Base-by-base conservation (phyloP, 23 tunicate genomes). In the Phallusia fumigata region DNA sequence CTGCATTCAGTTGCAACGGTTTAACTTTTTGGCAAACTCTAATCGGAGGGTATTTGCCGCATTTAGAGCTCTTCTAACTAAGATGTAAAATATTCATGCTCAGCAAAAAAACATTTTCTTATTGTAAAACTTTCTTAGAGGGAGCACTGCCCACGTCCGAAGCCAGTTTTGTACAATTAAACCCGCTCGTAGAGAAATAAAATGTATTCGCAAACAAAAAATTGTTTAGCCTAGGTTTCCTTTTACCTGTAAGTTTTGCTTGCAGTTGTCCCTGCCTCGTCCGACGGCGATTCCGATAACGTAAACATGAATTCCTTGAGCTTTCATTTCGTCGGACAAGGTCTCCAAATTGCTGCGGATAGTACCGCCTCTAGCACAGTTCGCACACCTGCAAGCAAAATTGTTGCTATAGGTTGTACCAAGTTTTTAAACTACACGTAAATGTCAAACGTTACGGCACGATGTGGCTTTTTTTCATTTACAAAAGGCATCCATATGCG, bases 271-370 rank as follows among this genome's bases (percentile, higher is more conserved):
- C 3, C 69, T 22, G 11, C 69, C 28, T 0, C 64, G 77, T 12
- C 64, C 36, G n/a, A 88, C 75, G 15, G 86, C 91, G 19, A 88
- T 75, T 18, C 91, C 91, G 65, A 88, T 88, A 26, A 85, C 91
- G 78, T 81, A 88, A 12, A 77, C 76, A 58, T 88, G 79, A 30
- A 88, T 77, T 21, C 77, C 77, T 65, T 32, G 15, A 6, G 36
- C 33, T 36, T 52, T 58, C 47, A 81, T 30, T 26, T 51, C 33
- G 53, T 81, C 51, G 0, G 84, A 30, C 21, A 36, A 31, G 15
- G 64, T 5, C 11, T 69, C 47, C 52, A 81, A 34, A 31, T 11
- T 35, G 0, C 65, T 44, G 19, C 72, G 36, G 31, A 76, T 51
- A 36, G 79, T 31, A 50, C 65, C 64, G 30, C 86, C 53, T 11